Conservation (phyloP, 2,888 invertebrate species). For the Pachydiplax longipennis region DNA sequence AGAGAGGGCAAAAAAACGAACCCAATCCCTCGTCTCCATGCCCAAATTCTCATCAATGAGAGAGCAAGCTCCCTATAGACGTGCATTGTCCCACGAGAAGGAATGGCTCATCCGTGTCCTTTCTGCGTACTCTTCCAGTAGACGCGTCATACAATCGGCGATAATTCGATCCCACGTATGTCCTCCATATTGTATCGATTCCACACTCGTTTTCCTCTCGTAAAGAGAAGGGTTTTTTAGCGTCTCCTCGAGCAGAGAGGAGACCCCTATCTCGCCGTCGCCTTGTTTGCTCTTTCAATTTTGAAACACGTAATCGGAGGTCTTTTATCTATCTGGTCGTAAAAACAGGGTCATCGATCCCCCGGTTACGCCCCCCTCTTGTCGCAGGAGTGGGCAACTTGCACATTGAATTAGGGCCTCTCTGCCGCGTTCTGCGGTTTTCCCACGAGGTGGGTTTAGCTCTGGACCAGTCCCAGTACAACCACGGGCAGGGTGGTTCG, state of each 20-base stretch:
- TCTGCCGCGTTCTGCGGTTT: background rate
- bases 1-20: background rate
- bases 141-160: background rate
- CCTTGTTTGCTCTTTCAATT: background rate
- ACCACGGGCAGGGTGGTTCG: background rate
- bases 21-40: background rate
- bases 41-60: background rate
- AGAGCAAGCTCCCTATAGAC: background rate
- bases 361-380: background rate
- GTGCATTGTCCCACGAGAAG: background rate
- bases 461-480: background rate
- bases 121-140: background rate
- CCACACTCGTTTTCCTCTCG: background rate
- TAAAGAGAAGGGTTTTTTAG: too few species aligned
- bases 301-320: background rate
- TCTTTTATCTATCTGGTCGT: background rate
- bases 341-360: background rate
- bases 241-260: too few species aligned
- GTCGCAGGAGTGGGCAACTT: background rate
- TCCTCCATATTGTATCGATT: too few species aligned
- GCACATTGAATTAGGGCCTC: background rate
- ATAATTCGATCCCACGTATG: background rate
- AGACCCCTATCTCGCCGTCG: background rate
- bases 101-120: background rate
- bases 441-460: background rate